Base-by-base conservation (phyloP, 2,113 vertebrate species). In the Acrocephalus kingi region DNA sequence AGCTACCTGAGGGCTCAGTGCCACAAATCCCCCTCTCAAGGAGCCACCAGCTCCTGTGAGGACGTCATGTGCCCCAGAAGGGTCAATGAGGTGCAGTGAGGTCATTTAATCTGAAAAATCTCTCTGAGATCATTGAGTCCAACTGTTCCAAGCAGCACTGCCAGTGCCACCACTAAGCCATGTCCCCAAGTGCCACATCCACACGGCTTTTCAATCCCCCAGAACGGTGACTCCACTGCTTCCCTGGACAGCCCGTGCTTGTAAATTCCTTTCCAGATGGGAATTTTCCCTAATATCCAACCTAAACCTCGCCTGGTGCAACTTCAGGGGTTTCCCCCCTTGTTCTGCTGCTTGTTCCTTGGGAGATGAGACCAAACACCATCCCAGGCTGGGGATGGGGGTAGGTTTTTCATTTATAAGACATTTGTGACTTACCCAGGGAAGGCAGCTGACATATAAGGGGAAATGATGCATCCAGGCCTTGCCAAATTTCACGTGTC, bases 41-140 rank as follows among this genome's bases (percentile, higher is more conserved):
- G 59, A 77, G 63, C 76, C 5, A 3, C 54, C 43, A 37, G n/a
- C 30, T 28, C 3, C 21, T 19, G 13, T 0, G 1, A 20, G 0
- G 2, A 30, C 15, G 3, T 9, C 58, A 7, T 6, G 22, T 7
- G 10, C 27, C 43, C 46, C 39, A 62, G 62, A 8, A 22, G 16
- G 46, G 54, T 59, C 69, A 31, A 0, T 25, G 46, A 27, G 39
- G 55, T 22, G n/a, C 67, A 68, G 6, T 7, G 16, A 83, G 39
- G 30, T 41, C 17, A 48, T 55, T 82, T 13, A 17, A 52, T 17
- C 41, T 61, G 61, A 39, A 46, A 64, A 74, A 59, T 4, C 23
- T 58, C 37, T 59, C 54, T 16, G 4, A 67, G 15, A 25, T 39
- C 45, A 9, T 24, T 0, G 13, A 59, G 33, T 39, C 33, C 52